Conservation (phyloP, 2,797 vertebrate genomes). For the Melanotaenia trifasciata region DNA sequence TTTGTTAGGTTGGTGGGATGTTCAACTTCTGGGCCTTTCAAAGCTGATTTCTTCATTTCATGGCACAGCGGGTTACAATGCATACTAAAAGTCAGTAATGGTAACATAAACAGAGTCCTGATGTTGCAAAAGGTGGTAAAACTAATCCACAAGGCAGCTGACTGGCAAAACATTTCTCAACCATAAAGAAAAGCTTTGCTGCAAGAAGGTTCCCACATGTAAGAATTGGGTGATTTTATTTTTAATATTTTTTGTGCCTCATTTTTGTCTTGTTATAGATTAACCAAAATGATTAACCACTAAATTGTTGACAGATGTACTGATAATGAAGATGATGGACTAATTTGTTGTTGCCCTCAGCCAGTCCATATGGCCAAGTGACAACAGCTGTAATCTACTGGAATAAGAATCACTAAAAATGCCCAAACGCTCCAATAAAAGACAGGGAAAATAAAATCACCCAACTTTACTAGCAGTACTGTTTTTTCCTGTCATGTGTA, state of each 20-base stretch:
- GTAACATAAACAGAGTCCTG: neutral
- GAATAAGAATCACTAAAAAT: neutral
- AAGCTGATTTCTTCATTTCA: neutral
- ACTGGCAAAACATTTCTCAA: neutral
- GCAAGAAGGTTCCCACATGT: neutral
- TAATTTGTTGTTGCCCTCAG: neutral
- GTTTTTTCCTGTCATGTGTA: constrained; percentile 6
- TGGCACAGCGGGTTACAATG: neutral
- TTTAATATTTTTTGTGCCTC: neutral
- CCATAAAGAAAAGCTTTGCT: neutral
- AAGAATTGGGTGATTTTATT: neutral
- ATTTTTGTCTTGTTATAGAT: neutral
- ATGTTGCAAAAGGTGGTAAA: neutral
- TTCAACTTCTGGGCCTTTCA: neutral
- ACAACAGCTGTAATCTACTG: constrained; percentile 5
- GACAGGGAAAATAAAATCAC: neutral
- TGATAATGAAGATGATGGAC: neutral
- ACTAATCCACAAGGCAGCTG: neutral
- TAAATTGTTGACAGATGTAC: constrained; percentile 6
- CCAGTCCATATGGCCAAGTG: neutral
- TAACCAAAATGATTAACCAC: neutral
- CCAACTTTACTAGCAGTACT: neutral
- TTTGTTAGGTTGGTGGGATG: neutral
- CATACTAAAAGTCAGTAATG: neutral
- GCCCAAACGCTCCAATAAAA: constrained; percentile 28